Evolutionary conservation across 1,140 invertebrate genomes (phyloP), one percentile per base, ranked within the genome.

Genomic region (Bombus confusus): DNA sequence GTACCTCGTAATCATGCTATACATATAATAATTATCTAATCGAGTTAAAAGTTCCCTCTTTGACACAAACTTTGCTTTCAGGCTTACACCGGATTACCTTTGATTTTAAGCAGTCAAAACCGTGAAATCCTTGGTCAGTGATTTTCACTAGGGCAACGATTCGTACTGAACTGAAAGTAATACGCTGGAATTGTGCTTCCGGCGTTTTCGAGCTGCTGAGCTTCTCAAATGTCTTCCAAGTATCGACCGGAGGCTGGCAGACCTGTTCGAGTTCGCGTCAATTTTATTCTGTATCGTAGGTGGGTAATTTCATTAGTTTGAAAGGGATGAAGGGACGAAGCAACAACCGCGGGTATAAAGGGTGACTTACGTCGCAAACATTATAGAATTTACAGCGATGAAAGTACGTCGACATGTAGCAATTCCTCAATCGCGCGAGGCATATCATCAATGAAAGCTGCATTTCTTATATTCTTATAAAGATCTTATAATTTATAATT

Each of bases 51-150:
- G 66, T 37, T 15, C 43, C 18, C 57, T 34, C 57, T n/a, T 75
- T 47, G 15, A 64, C 47, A 31, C 15, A 59, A 80, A 34, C 25
- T 68, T 69, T 37, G 18, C 15, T 41, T 25, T 10, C 39, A 62
- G 39, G 4, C 22, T n/a, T 62, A 59, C 64, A 41, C 47, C 47
- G n/a, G 64, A 84, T 84, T 78, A 84, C 74, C 74, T 78, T 84
- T 78, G 82, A 78, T 43, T 78, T 43, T 59, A 66, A 84, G 37
- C 57, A 64, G 4, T 8, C 39, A 41, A 25, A 1, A 75, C 52
- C 72, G 80, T 82, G 78, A 62, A 75, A 78, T 39, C 15, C 18
- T 84, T 78, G 82, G 22, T 39, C 75, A 78, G n/a, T 84, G 82
- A 71, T 47, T 82, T 82, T 75, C 80, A 59, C 28, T 34, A 18